Evolutionary conservation across 2,113 vertebrate genomes (phyloP).

Genomic region (Rattus rattus): DNA sequence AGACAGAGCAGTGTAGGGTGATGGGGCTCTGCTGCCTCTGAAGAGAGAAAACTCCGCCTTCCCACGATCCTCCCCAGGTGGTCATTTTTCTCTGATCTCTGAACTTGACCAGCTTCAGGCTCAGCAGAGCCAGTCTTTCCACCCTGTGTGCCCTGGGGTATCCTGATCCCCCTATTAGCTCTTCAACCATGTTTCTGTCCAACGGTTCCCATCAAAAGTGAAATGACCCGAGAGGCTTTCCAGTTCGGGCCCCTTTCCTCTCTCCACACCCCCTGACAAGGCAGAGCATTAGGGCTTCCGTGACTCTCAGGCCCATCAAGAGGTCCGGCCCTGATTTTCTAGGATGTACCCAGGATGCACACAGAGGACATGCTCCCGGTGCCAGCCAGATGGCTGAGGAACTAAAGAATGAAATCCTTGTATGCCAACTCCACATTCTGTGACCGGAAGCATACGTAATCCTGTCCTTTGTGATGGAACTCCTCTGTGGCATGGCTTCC

Average conservation of each 20-base stretch:
- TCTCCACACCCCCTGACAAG: not conserved
- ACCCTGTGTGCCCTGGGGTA: not conserved
- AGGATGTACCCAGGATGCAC: not conserved
- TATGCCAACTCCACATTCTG: too few species aligned
- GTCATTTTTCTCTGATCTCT: not conserved
- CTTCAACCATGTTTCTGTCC: rapidly evolving
- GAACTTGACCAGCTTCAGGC: not conserved
- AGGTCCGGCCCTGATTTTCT: not conserved
- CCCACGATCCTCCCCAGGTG: not conserved
- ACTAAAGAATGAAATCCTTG: not conserved
- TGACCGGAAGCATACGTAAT: not conserved
- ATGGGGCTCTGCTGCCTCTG: not conserved
- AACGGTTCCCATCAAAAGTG: not conserved
- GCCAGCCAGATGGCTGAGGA: not conserved
- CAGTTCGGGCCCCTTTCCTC: not conserved
- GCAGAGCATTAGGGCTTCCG: not conserved
- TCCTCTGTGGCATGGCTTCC: not conserved
- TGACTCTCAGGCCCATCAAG: not conserved
- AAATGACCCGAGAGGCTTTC: not conserved
- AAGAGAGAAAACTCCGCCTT: not conserved
- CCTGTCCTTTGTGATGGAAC: not conserved
- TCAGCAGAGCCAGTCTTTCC: not conserved
- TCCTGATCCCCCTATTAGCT: rapidly evolving
- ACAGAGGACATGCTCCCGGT: rapidly evolving
- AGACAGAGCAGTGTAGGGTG: not conserved